phyloP scores from a whole-genome alignment of 2,797 vertebrate genomes.

The Labroides dimidiatus region DNA sequence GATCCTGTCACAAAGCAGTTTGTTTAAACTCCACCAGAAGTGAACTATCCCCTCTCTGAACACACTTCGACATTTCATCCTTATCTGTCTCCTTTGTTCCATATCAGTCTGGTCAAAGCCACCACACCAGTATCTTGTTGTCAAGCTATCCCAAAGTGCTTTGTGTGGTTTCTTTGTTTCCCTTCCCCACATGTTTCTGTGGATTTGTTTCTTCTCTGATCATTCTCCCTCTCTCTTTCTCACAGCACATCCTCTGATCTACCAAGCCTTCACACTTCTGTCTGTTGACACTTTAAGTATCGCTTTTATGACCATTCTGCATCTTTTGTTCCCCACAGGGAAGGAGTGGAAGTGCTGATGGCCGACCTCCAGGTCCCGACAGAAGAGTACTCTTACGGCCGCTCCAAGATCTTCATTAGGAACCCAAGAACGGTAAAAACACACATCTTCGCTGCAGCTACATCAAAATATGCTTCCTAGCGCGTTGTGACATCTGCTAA shows the following conservation, averaged over 20 bases:
- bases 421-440: constrained; percentile 94
- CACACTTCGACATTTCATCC: constrained; percentile 63
- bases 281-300: constrained; percentile 35
- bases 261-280: background rate
- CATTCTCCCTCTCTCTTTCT: background rate
- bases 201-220: constrained; percentile 3
- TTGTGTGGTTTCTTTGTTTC: constrained; percentile 33
- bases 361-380: constrained; percentile 87
- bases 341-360: constrained; percentile 94
- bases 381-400: constrained; percentile 94
- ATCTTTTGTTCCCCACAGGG: constrained; percentile 79
- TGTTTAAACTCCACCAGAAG: constrained; percentile 26
- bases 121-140: constrained; percentile 34
- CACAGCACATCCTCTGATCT: background rate
- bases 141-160: constrained; percentile 22
- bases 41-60: constrained; percentile 19
- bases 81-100: constrained; percentile 54
- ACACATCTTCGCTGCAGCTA: background rate
- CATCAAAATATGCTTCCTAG: background rate
- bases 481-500: constrained; percentile 18
- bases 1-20: constrained; percentile 23
- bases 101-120: constrained; percentile 42
- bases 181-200: background rate
- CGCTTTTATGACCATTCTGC: constrained; percentile 32
- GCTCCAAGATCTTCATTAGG: constrained; percentile 99